phyloP scores from a whole-genome alignment of 2,113 vertebrate genomes.

The Ranitomeya variabilis region DNA sequence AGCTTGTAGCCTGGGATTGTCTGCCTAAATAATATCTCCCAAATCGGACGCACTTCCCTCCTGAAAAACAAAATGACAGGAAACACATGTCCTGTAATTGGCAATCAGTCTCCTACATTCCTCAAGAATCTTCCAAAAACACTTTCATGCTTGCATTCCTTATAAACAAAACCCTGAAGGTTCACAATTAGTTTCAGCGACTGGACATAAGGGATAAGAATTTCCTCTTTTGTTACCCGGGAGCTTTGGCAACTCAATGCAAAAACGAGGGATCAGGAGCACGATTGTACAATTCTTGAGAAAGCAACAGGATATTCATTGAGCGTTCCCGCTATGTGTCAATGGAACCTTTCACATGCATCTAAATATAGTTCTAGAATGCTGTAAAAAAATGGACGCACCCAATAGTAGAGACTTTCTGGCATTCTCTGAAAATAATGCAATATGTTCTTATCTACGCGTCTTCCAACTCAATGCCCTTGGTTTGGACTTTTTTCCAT shows the following conservation, averaged over 20 bases:
- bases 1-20: conserved; percentile 47
- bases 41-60: conserved; percentile 56
- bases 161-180: conserved; percentile 47
- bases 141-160: conserved; percentile 56
- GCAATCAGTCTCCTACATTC: conserved; percentile 54
- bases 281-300: conserved; percentile 38
- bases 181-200: conserved; percentile 42
- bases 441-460: neutral
- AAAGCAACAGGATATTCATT: conserved; percentile 52
- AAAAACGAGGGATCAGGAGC: conserved; percentile 11
- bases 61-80: conserved; percentile 58
- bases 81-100: conserved; percentile 56
- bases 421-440: neutral
- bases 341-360: conserved; percentile 50
- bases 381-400: conserved; percentile 33
- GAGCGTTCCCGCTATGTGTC: conserved; percentile 41
- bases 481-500: neutral
- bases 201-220: conserved; percentile 52
- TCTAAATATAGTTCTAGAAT: conserved; percentile 50
- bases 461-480: neutral
- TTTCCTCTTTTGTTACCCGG: conserved; percentile 44
- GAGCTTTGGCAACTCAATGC: conserved; percentile 32
- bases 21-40: conserved; percentile 52
- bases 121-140: conserved; percentile 59
- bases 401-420: conserved; percentile 26